A percentile compares a stretch with the other conserved stretches of the same genome.
Evolutionary conservation across 2,888 invertebrate species (phyloP).

Genomic region (Tricholauxania praeusta): DNA sequence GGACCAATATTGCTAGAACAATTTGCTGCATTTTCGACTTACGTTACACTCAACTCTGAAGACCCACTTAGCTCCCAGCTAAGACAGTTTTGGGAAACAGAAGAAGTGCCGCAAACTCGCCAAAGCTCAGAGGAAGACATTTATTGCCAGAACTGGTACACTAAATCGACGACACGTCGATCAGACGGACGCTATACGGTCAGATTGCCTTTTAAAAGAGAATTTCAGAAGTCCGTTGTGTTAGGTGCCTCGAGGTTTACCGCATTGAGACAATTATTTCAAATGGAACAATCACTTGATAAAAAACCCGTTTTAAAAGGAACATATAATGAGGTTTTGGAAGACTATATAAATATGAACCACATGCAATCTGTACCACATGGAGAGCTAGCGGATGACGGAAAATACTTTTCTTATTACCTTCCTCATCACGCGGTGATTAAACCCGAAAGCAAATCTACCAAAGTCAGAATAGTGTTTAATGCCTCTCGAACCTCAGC

Average conservation of each 20-base stretch:
- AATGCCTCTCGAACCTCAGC: not conserved
- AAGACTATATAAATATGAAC: not conserved
- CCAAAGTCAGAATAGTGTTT: not conserved
- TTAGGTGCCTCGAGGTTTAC: not conserved
- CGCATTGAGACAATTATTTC: not conserved
- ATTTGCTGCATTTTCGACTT: too few relatives aligned
- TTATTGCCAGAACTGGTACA: not conserved
- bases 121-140: not conserved
- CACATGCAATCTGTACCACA: not conserved
- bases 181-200: constrained; percentile 8
- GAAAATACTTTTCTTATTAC: not conserved
- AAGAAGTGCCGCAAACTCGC: not conserved
- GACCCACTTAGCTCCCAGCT: too few relatives aligned
- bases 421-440: constrained; percentile 10
- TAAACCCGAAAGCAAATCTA: not conserved
- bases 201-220: not conserved
- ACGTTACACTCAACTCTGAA: too few relatives aligned
- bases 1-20: not conserved
- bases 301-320: not conserved
- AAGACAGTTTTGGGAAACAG: not conserved
- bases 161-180: not conserved
- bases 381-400: not conserved
- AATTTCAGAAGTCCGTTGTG: not conserved
- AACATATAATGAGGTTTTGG: not conserved
- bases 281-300: not conserved